phyloP scores from a whole-genome alignment of 2,888 invertebrate species.

The Archaeoteleia sp. region DNA sequence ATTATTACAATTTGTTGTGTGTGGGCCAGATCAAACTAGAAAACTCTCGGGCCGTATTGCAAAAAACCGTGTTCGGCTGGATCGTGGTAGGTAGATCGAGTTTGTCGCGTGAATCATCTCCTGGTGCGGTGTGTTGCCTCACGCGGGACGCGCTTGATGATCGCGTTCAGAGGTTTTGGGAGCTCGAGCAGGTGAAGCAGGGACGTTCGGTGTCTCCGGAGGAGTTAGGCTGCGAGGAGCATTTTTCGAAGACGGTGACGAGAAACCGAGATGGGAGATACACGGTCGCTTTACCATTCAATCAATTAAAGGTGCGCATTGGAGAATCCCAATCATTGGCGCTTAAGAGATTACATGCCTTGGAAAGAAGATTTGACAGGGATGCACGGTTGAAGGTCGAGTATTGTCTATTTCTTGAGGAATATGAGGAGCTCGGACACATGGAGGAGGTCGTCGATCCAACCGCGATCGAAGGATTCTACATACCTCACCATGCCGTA shows the following conservation, averaged over 20 bases:
- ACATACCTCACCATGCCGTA: slow-evolving; percentile 17
- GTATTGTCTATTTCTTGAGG: slow-evolving; percentile 16
- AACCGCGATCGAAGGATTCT: neutral
- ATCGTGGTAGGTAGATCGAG: slow-evolving; percentile 17
- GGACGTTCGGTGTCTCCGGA: slow-evolving; percentile 9
- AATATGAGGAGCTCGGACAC: slow-evolving; percentile 32
- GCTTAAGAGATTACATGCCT: neutral
- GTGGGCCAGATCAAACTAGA: slow-evolving; percentile 24
- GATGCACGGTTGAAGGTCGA: neutral
- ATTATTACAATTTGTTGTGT: slow-evolving; percentile 24
- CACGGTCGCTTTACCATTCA: slow-evolving; percentile 18
- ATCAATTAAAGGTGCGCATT: neutral
- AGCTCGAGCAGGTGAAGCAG: slow-evolving; percentile 15
- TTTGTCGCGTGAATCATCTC: too few relatives aligned
- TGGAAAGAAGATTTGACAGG: slow-evolving; percentile 6
- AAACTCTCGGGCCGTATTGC: slow-evolving; percentile 12
- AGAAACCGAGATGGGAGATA: slow-evolving; percentile 34
- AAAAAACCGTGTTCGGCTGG: slow-evolving; percentile 37
- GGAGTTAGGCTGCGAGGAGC: slow-evolving; percentile 45
- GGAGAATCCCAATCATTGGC: slow-evolving; percentile 6
- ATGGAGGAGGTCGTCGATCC: slow-evolving; percentile 11
- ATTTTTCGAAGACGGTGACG: slow-evolving; percentile 22
- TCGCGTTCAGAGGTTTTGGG: slow-evolving; percentile 26
- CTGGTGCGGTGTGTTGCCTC: too few relatives aligned
- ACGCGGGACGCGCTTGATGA: neutral